These are phyloP conservation scores for Brachionus calyciflorus DNA, from an alignment of 1,140 invertebrate genomes.

Conservation along the genomic window DNA sequence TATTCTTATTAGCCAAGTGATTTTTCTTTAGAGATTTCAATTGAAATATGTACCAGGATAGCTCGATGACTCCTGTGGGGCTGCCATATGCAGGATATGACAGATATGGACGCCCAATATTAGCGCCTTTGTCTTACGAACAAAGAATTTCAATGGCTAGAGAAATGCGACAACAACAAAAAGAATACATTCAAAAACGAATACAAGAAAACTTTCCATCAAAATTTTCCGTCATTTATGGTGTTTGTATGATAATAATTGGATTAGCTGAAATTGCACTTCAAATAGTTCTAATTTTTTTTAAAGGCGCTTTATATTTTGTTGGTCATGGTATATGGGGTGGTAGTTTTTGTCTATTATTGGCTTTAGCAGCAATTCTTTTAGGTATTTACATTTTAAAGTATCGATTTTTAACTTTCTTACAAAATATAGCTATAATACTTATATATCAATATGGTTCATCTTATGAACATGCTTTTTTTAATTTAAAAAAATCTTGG, in stretches of 20 bases:
- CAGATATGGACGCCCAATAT: too few species aligned
- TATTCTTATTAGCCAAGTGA: too few species aligned
- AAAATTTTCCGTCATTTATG: not conserved
- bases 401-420: too few species aligned
- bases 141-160: not conserved
- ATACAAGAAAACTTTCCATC: not conserved
- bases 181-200: not conserved
- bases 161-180: not conserved
- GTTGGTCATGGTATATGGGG: constrained; percentile 20
- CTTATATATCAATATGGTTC: too few species aligned
- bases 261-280: constrained; percentile 7
- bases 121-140: not conserved
- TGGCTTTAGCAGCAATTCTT: not conserved
- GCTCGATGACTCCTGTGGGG: too few species aligned
- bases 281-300: not conserved
- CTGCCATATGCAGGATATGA: too few species aligned
- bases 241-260: not conserved
- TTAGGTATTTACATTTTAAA: too few species aligned
- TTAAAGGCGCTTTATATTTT: not conserved
- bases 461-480: too few species aligned
- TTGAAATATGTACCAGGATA: too few species aligned
- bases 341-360: not conserved
- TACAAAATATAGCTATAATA: too few species aligned
- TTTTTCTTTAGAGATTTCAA: too few species aligned
- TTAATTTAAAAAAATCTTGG: too few species aligned